Conservation (phyloP, 2,888 invertebrate genomes). For the Teleiodes luculella region DNA sequence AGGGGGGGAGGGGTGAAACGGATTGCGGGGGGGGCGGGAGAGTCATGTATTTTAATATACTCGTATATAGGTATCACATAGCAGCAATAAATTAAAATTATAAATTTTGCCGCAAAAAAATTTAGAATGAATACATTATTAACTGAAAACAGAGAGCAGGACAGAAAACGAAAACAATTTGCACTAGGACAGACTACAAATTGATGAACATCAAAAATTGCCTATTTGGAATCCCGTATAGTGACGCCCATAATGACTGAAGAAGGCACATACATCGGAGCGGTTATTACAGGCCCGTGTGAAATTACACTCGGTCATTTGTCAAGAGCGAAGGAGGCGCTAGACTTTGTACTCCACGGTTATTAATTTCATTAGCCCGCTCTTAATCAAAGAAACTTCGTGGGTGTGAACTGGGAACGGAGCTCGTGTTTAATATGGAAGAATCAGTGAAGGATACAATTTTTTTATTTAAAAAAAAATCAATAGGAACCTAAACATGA, state of each 20-base stretch:
- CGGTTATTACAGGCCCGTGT: conserved; percentile 61
- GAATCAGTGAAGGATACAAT: conserved; percentile 32
- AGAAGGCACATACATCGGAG: conserved; percentile 22
- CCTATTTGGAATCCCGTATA: conserved; percentile 9
- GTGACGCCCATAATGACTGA: conserved; percentile 27
- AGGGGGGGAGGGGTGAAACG: too few relatives aligned
- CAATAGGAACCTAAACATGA: too few relatives aligned
- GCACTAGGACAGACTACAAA: background rate
- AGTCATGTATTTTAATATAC: too few relatives aligned
- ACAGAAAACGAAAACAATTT: background rate
- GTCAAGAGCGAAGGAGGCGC: conserved; percentile 65
- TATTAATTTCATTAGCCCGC: conserved; percentile 74
- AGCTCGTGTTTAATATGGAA: conserved; percentile 35
- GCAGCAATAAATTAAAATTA: too few relatives aligned
- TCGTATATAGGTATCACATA: too few relatives aligned
- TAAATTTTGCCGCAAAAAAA: too few relatives aligned
- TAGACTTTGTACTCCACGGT: conserved; percentile 56
- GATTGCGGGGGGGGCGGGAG: too few relatives aligned
- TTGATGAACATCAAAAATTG: conserved; percentile 5
- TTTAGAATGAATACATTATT: too few relatives aligned
- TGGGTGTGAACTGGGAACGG: conserved; percentile 18
- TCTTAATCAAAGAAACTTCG: conserved; percentile 60
- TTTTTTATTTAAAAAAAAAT: background rate
- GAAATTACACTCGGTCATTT: conserved; percentile 75
- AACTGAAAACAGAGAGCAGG: too few relatives aligned